Conservation (phyloP, 2,888 invertebrate species). For the Habroteleia sp. region DNA sequence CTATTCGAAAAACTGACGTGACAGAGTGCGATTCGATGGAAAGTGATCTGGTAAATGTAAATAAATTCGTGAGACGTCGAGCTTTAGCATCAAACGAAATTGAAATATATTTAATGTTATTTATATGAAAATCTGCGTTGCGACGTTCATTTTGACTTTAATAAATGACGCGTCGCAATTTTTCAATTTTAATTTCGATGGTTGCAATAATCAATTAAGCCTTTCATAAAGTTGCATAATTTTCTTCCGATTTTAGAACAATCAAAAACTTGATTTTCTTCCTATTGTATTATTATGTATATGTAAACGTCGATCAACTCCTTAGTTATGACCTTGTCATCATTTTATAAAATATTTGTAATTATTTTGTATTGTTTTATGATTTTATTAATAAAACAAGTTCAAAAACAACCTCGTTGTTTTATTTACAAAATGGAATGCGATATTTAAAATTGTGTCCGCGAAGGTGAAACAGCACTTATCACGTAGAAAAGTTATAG, state of each 20-base stretch:
- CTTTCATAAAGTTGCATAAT: constrained; percentile 22
- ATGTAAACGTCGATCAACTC: background rate
- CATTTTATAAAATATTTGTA: constrained; percentile 8
- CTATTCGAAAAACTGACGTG: constrained; percentile 29
- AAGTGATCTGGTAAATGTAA: constrained; percentile 49
- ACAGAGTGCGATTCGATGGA: constrained; percentile 40
- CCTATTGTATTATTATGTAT: background rate
- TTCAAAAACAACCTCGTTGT: background rate
- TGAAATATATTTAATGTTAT: constrained; percentile 48
- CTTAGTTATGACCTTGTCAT: background rate
- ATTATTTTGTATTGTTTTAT: constrained; percentile 24
- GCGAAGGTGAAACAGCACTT: constrained; percentile 19
- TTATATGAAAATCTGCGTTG: constrained; percentile 28
- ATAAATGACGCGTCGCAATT: constrained; percentile 27
- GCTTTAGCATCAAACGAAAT: constrained; percentile 35
- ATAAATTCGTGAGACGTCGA: constrained; percentile 51
- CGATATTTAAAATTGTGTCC: constrained; percentile 29
- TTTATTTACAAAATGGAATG: constrained; percentile 20
- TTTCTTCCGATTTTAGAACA: constrained; percentile 21
- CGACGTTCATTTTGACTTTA: constrained; percentile 15
- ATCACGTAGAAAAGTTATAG: constrained; percentile 44
- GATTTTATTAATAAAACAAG: constrained; percentile 17
- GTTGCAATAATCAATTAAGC: constrained; percentile 10
- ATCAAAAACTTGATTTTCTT: constrained; percentile 8
- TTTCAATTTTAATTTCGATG: constrained; percentile 24